phyloP scores from a whole-genome alignment of 2,888 invertebrate species.

The Cerastis rubricosa region DNA sequence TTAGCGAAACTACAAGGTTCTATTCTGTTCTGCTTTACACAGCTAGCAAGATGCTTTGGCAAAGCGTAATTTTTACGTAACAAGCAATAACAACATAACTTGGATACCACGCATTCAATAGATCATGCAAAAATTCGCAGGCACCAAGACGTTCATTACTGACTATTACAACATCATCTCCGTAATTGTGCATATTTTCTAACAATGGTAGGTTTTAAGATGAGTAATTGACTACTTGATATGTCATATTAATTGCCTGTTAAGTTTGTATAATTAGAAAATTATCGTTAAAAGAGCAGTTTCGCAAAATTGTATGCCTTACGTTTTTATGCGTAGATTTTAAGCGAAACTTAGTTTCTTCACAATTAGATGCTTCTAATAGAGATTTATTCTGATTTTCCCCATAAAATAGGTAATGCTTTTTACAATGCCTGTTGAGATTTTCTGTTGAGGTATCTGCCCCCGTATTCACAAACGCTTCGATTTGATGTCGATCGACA shows the following conservation, averaged over 20 bases:
- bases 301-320: neutral
- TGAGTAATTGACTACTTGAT: slow-evolving; percentile 5
- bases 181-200: slow-evolving; percentile 14
- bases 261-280: slow-evolving; percentile 29
- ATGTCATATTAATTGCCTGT: slow-evolving; percentile 8
- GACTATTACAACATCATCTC: slow-evolving; percentile 6
- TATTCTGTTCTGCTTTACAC: neutral
- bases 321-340: slow-evolving; percentile 16
- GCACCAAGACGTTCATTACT: slow-evolving; percentile 1
- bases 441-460: neutral
- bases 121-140: slow-evolving; percentile 19
- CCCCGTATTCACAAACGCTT: too few relatives aligned
- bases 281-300: slow-evolving; percentile 18
- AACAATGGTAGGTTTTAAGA: slow-evolving; percentile 28
- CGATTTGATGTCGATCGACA: too few relatives aligned
- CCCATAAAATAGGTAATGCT: neutral
- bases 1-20: neutral
- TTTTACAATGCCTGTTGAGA: neutral
- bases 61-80: slow-evolving; percentile 11
- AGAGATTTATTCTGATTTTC: neutral
- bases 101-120: slow-evolving; percentile 12
- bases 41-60: neutral
- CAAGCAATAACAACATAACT: neutral
- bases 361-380: neutral
- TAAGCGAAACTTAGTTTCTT: slow-evolving; percentile 22